Conservation (phyloP, 2,888 invertebrate species). For the Apomyelois bistriatella region DNA sequence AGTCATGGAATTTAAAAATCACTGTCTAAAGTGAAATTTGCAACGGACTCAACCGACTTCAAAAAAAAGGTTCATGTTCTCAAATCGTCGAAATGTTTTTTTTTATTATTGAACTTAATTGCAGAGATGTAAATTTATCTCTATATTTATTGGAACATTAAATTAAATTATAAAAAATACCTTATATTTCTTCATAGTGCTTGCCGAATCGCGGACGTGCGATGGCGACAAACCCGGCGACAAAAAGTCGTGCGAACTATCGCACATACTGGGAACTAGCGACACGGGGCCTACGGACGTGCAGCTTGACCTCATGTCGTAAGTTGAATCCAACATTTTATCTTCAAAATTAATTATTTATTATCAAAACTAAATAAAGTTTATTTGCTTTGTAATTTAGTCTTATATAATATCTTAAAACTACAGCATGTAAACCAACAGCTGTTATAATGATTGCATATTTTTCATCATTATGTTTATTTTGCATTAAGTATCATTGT, state of each 20-base stretch:
- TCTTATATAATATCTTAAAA: neutral
- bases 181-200: constrained; percentile 73
- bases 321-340: constrained; percentile 44
- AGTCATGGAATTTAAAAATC: too few species aligned
- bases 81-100: too few species aligned
- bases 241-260: constrained; percentile 88
- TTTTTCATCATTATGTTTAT: neutral
- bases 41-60: too few species aligned
- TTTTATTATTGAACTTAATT: too few species aligned
- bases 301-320: constrained; percentile 86
- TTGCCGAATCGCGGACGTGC: constrained; percentile 90
- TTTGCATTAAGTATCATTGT: constrained; percentile 23
- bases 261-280: constrained; percentile 94
- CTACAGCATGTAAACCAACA: constrained; percentile 8
- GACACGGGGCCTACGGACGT: constrained; percentile 88
- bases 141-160: too few species aligned
- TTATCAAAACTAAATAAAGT: neutral
- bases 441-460: constrained; percentile 8
- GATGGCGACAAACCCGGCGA: constrained; percentile 82
- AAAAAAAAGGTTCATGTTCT: too few species aligned
- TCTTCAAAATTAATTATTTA: neutral
- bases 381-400: neutral
- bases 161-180: too few species aligned
- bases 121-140: too few species aligned
- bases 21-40: too few species aligned